phyloP scores from a whole-genome alignment of 2,888 invertebrate species.

The Quadriops clusia region DNA sequence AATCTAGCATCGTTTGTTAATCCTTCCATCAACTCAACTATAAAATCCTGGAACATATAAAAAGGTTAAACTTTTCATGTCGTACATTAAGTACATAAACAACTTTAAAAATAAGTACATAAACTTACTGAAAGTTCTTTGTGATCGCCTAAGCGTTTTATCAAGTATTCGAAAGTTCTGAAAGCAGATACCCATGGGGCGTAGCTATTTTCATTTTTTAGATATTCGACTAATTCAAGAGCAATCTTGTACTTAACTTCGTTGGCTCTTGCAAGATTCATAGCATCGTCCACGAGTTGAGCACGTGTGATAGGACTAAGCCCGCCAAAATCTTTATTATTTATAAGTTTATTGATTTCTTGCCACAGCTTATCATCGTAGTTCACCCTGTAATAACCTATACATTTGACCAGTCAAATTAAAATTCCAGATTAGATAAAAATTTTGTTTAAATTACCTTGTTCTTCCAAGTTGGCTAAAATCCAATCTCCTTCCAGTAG shows the following conservation, averaged over 20 bases:
- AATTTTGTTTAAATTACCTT: too few relatives aligned
- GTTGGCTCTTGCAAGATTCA: slow-evolving; percentile 61
- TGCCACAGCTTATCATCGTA: slow-evolving; percentile 38
- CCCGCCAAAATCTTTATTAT: slow-evolving; percentile 31
- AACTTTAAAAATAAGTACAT: neutral
- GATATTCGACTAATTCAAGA: slow-evolving; percentile 54
- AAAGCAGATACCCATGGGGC: slow-evolving; percentile 69
- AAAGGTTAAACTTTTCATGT: too few relatives aligned
- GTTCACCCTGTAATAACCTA: slow-evolving; percentile 57
- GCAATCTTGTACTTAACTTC: slow-evolving; percentile 48
- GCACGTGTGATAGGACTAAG: slow-evolving; percentile 61
- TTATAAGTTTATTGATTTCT: slow-evolving; percentile 28
- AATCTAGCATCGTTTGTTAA: too few relatives aligned
- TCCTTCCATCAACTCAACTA: too few relatives aligned
- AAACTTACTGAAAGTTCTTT: slow-evolving; percentile 22
- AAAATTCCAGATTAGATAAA: too few relatives aligned
- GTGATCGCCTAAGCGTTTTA: slow-evolving; percentile 22
- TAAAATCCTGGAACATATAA: too few relatives aligned
- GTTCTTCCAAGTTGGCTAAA: neutral
- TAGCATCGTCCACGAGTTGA: slow-evolving; percentile 67
- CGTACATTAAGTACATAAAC: neutral
- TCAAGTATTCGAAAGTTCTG: slow-evolving; percentile 33
- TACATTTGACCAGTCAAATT: too few relatives aligned
- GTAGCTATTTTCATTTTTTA: slow-evolving; percentile 55
- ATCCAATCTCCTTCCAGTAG: neutral